These are phyloP conservation scores for Orthonyx spaldingii DNA, from an alignment of 2,113 vertebrate species.

Conservation along the genomic window DNA sequence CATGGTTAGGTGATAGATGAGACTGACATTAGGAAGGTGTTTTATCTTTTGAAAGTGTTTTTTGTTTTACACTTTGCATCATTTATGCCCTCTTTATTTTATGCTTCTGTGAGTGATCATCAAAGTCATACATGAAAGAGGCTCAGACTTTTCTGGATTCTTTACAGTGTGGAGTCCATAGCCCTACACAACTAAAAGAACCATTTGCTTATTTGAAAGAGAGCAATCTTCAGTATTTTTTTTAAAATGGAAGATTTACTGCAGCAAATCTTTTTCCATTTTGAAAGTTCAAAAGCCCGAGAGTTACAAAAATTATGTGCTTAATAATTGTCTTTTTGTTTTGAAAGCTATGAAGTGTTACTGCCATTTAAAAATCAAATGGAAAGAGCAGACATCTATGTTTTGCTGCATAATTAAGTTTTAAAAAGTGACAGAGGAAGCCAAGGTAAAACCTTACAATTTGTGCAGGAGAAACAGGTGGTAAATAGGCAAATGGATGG, in stretches of 20 bases:
- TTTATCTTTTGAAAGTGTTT: not conserved
- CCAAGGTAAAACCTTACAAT: not conserved
- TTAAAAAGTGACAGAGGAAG: not conserved
- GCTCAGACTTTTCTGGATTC: not conserved
- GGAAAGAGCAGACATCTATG: rapidly evolving
- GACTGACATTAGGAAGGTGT: not conserved
- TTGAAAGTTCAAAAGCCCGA: not conserved
- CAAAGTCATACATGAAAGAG: not conserved
- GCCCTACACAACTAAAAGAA: not conserved
- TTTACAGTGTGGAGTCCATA: not conserved
- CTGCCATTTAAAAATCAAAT: not conserved
- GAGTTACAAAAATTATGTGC: not conserved
- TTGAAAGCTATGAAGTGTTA: not conserved
- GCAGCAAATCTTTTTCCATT: not conserved
- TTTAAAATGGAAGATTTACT: not conserved
- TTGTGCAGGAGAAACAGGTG: not conserved
- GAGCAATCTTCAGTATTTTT: not conserved
- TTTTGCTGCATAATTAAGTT: not conserved
- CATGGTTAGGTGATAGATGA: not conserved
- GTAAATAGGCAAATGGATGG: not conserved
- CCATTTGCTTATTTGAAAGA: not conserved
- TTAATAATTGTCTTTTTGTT: not conserved
- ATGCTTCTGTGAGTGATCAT: not conserved
- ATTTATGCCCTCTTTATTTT: not conserved
- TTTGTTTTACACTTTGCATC: not conserved